phyloP scores from a whole-genome alignment of 92 coral and sea anemone species.

The Phenganax stokvisi region DNA sequence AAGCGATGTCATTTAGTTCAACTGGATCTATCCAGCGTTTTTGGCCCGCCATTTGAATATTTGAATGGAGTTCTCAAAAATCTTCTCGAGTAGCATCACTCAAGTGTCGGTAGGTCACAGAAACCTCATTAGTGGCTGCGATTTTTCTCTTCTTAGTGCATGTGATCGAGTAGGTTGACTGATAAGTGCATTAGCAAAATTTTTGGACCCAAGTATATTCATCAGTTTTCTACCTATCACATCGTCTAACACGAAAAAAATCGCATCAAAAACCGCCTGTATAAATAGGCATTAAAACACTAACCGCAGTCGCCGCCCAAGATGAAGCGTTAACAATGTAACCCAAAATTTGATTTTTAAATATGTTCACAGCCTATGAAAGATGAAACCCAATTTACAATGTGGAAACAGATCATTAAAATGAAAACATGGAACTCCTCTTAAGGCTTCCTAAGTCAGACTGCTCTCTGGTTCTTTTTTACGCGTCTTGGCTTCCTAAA shows the following conservation, averaged over 20 bases:
- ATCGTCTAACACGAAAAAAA: background rate
- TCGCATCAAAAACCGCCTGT: background rate
- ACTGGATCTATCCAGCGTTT: background rate
- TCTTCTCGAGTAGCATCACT: too few species aligned
- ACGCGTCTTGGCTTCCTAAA: too few species aligned
- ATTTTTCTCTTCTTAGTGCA: too few species aligned
- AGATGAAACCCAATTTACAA: background rate
- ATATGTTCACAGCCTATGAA: slow-evolving; percentile 46
- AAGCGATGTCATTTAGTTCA: background rate
- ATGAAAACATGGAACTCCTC: background rate
- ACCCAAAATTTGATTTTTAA: slow-evolving; percentile 64
- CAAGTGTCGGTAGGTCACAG: too few species aligned
- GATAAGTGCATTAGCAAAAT: too few species aligned
- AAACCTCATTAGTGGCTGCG: too few species aligned
- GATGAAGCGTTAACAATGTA: slow-evolving; percentile 68
- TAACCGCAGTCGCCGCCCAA: slow-evolving; percentile 60
- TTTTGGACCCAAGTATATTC: background rate
- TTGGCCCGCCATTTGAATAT: too few species aligned
- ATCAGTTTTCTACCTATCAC: background rate
- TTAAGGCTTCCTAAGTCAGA: background rate
- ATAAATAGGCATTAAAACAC: slow-evolving; percentile 13
- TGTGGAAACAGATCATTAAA: background rate
- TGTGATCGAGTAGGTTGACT: too few species aligned
- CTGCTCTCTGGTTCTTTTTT: too few species aligned
- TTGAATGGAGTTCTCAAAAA: too few species aligned